Evolutionary conservation across 2,888 invertebrate genomes (phyloP), one percentile per base, ranked within the genome.

Genomic region (Tromatobia lineatoria): DNA sequence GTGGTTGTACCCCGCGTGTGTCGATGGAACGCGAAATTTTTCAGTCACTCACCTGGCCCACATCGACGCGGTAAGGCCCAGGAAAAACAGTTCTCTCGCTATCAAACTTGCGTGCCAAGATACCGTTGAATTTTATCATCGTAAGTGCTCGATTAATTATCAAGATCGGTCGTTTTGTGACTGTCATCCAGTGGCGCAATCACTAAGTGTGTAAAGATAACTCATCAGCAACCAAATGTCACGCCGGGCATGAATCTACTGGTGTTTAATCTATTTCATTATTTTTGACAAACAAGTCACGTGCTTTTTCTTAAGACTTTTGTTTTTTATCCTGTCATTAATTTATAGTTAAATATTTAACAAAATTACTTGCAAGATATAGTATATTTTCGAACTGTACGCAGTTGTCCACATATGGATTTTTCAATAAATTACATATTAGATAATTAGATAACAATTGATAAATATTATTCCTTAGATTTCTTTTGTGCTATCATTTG

Each of bases 31-130:
- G 93, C 91, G 88, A 90, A 91, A 92, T 92, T 92, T 92, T 93
- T 93, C 92, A 93, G 93, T 93, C 92, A 93, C 91, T 93, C 93
- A 93, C 93, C 93, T 93, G 93, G 93, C 89, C 91, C 89, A 92
- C 91, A 88, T 91, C 91, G 89, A 90, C 87, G 87, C 89, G 90
- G 92, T 88, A 89, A 87, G 90, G 84, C 87, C 88, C 87, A 86
- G 86, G 87, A 88, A 87, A 88, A 88, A 38, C 38, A n/a, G 73
- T 82, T 57, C 54, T 47, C 45, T 64, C 45, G 20, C 18, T 38
- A 42, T 47, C n/a, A n/a, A 25, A 29, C 13, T 69, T 64, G 45
- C 25, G 38, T 47, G 34, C 18, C n/a, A n/a, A 59, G 15, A 34
- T 61, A 3, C 50, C 20, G n/a, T 23, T 13, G 29, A 73, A 29